Conservation (phyloP, 1,140 invertebrate species). For the Scylla paramamosain region DNA sequence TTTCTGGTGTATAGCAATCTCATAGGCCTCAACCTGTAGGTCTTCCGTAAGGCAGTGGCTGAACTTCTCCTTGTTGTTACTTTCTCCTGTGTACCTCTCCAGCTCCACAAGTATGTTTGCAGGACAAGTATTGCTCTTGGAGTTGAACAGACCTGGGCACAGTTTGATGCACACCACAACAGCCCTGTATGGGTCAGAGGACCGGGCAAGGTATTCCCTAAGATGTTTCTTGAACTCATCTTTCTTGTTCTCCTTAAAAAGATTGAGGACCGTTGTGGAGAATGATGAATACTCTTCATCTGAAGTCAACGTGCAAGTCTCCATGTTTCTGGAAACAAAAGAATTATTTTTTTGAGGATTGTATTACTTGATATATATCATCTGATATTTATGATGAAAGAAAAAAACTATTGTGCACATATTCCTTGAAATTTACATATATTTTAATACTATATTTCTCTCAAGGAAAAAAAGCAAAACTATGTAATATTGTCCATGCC, state of each 20-base stretch:
- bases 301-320: not conserved
- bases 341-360: not conserved
- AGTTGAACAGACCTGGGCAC: conserved; percentile 56
- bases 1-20: conserved; percentile 61
- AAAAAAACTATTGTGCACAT: too few relatives aligned
- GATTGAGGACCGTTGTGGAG: conserved; percentile 9
- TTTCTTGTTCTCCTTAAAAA: conserved; percentile 60
- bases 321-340: conserved; percentile 49
- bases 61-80: conserved; percentile 50
- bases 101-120: conserved; percentile 59
- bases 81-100: conserved; percentile 25
- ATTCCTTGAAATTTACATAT: too few relatives aligned
- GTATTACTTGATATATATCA: not conserved
- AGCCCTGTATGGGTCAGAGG: conserved; percentile 52
- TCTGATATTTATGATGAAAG: too few relatives aligned
- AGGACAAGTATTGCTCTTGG: conserved; percentile 47
- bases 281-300: conserved; percentile 52
- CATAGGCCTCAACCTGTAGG: conserved; percentile 53
- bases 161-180: conserved; percentile 42
- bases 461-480: too few relatives aligned
- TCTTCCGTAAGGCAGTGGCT: conserved; percentile 44
- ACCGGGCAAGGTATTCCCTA: not conserved
- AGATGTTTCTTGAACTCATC: conserved; percentile 26
- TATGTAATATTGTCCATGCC: too few relatives aligned
- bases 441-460: too few relatives aligned